Conservation (phyloP, 2,888 invertebrate genomes). For the Polymixis flavicincta region DNA sequence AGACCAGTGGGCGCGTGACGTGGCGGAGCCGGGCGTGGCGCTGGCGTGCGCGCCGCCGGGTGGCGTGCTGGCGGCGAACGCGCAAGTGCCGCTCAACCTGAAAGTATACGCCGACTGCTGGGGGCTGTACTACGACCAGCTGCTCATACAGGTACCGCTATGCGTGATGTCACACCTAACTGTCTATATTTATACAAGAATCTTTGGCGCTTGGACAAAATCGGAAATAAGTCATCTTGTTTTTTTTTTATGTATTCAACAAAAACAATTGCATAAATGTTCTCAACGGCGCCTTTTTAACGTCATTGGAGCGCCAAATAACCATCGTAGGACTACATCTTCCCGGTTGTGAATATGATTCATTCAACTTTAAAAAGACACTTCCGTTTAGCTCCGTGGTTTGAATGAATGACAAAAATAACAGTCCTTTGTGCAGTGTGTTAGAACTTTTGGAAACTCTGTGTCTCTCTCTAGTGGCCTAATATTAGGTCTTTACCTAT, state of each 20-base stretch:
- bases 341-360: neutral
- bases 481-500: no score
- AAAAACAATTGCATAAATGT: neutral
- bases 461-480: no score
- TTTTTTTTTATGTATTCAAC: neutral
- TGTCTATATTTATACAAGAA: neutral
- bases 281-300: neutral
- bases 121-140: conserved; percentile 82
- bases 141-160: conserved; percentile 76
- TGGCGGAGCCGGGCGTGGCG: conserved; percentile 70
- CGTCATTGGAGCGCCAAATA: neutral
- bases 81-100: conserved; percentile 61
- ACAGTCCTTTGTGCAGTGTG: neutral
- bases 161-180: neutral
- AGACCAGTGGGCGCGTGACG: conserved; percentile 74
- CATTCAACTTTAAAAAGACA: neutral
- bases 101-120: conserved; percentile 79
- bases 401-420: neutral
- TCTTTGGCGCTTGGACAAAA: neutral
- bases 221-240: neutral
- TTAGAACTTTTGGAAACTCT: no score
- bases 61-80: conserved; percentile 66
- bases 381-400: neutral
- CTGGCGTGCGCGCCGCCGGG: conserved; percentile 68
- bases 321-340: neutral